phyloP scores from a whole-genome alignment of 2,888 invertebrate species.

The Ormyrus thymus region DNA sequence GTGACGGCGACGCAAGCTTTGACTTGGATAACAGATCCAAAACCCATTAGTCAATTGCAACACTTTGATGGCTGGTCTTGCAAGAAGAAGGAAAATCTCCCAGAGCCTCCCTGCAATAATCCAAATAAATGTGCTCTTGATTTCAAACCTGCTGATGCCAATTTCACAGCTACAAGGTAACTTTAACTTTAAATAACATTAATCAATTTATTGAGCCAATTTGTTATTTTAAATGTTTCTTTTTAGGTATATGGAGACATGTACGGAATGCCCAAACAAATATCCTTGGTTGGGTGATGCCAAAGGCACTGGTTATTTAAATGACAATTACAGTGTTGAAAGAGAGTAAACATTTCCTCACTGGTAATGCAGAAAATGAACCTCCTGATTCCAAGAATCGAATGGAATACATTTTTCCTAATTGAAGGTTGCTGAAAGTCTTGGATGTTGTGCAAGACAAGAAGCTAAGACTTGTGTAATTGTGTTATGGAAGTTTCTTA shows the following conservation, averaged over 20 bases:
- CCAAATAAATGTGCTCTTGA: constrained; percentile 89
- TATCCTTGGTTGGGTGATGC: constrained; percentile 94
- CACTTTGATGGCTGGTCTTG: constrained; percentile 91
- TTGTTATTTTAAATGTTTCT: constrained; percentile 30
- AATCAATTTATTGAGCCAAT: neutral
- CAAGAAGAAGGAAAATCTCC: constrained; percentile 82
- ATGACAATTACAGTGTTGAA: constrained; percentile 88
- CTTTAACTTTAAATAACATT: constrained; percentile 18
- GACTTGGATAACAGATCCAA: constrained; percentile 93
- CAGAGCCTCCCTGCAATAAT: constrained; percentile 85
- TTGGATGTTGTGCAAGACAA: constrained; percentile 41
- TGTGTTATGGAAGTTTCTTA: constrained; percentile 40
- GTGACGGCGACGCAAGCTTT: constrained; percentile 92
- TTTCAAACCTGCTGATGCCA: constrained; percentile 85
- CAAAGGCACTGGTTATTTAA: constrained; percentile 86
- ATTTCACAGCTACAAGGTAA: constrained; percentile 84
- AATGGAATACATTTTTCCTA: constrained; percentile 40
- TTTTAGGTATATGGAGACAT: constrained; percentile 88
- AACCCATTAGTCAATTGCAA: constrained; percentile 80
- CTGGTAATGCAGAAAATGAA: constrained; percentile 23
- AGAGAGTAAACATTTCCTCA: constrained; percentile 67
- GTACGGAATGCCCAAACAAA: constrained; percentile 88
- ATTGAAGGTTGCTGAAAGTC: constrained; percentile 34
- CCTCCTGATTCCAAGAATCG: constrained; percentile 53
- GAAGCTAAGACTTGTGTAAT: constrained; percentile 49